Percentiles rank a stretch among this genome's conserved stretches.
phyloP scores from a whole-genome alignment of 2,888 invertebrate genomes.

The Hecatera dysodea region DNA sequence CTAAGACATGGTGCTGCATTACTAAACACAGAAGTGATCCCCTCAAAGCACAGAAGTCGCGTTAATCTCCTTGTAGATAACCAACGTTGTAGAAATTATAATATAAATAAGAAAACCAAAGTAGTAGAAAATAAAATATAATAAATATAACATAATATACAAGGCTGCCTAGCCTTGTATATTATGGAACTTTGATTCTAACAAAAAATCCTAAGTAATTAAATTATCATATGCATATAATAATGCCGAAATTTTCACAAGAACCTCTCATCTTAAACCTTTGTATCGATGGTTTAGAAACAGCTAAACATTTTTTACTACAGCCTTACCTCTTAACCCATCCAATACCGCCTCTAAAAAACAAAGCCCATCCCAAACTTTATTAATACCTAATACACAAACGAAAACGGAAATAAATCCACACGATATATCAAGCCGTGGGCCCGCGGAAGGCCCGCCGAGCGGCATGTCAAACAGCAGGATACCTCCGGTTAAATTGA shows the following conservation, averaged over 20 bases:
- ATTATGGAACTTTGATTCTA: no score
- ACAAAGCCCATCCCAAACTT: conserved; percentile 43
- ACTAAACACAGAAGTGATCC: no score
- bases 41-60: no score
- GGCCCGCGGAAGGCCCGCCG: conserved; percentile 77
- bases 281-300: not conserved
- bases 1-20: no score
- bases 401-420: conserved; percentile 68
- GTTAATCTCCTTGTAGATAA: no score
- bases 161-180: no score
- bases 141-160: no score
- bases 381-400: conserved; percentile 64
- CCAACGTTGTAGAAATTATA: no score
- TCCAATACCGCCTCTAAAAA: conserved; percentile 27
- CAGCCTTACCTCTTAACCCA: not conserved
- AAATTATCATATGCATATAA: not conserved
- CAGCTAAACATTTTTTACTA: not conserved
- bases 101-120: no score
- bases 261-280: not conserved
- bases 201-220: not conserved
- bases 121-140: no score
- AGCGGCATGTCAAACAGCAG: conserved; percentile 89
- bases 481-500: conserved; percentile 89
- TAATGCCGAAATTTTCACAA: not conserved
- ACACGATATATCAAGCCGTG: conserved; percentile 74